Percentiles rank a stretch among this genome's conserved stretches.
These are phyloP conservation scores for Gouania willdenowi DNA, from an alignment of 2,797 vertebrate species.

Conservation along the genomic window DNA sequence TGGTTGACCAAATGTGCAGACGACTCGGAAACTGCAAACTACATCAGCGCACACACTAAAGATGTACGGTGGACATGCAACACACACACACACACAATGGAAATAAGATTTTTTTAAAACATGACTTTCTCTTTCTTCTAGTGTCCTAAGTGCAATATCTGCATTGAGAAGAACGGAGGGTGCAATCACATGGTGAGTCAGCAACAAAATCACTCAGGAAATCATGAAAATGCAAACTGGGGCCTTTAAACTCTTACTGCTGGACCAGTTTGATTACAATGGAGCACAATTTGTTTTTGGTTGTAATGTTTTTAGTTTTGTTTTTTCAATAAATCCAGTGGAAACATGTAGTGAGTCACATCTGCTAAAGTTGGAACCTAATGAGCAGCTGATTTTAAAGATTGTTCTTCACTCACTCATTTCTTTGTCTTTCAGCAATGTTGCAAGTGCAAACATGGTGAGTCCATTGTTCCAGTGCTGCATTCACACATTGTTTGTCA, in stretches of 20 bases:
- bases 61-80: slow-evolving; percentile 81
- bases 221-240: slow-evolving; percentile 10
- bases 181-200: slow-evolving; percentile 99
- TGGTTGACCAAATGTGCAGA: slow-evolving; percentile 99
- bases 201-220: slow-evolving; percentile 19
- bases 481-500: too few relatives aligned
- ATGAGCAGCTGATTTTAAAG: not conserved
- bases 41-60: slow-evolving; percentile 99
- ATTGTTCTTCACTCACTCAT: slow-evolving; percentile 1
- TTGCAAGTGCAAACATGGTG: slow-evolving; percentile 99
- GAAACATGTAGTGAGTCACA: too few relatives aligned
- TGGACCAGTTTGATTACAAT: not conserved
- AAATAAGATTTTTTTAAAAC: too few relatives aligned
- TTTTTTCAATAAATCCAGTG: too few relatives aligned
- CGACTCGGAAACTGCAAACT: slow-evolving; percentile 98
- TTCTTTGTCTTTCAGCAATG: slow-evolving; percentile 86
- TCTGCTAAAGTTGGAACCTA: too few relatives aligned
- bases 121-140: slow-evolving; percentile 60
- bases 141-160: slow-evolving; percentile 99
- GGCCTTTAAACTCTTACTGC: not conserved
- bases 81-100: not conserved
- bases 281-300: too few relatives aligned
- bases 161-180: slow-evolving; percentile 99
- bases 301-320: not conserved
- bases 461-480: slow-evolving; percentile 46